Evolutionary conservation across 2,888 invertebrate species (phyloP), one percentile per base, ranked within the genome.

Genomic region (Miltochrista miniata): DNA sequence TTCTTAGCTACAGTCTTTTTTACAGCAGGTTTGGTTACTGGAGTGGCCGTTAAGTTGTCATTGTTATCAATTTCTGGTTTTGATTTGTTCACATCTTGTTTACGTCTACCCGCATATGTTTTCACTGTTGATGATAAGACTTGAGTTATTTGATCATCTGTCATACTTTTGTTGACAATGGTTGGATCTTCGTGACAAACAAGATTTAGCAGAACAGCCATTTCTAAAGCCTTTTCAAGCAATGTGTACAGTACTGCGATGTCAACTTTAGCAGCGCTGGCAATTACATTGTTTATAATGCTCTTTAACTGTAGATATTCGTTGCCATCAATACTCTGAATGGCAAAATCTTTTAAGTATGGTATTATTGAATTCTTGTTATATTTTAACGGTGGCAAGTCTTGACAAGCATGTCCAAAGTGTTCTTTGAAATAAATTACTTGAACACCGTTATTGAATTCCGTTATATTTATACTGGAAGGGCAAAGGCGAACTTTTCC

Each of bases 361-460:
- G 71, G 50, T 0, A 74, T 70, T 9, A 83, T 70, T 0, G 62
- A 62, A 44, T 72, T 78, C 8, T 81, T 73, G 7, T 71, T 71
- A 33, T 71, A 83, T 10, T 70, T 61, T 0, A 65, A 58, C 0
- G 69, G 46, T 0, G 75, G 24, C 0, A 48, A 15, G 0, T 61
- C 40, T 0, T 53, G 18, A 4, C 48, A 54, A 0, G 2, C 12
- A 41, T 88, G 87, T 0, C 76, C 80, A 1, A 56, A 59, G 29
- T 89, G 89, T 1, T 72, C 52, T 14, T 73, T 81, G 30, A 75
- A 81, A 56, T 75, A 86, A 13, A 75, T 73, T 0, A 83, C 78
- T 48, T 85, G 83, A 2, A 78, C 59, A 0, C 85, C 85, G 43
- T 79, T 83, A 0, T 74, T 38, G 13, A 76, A 71, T 29, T 79